phyloP scores from a whole-genome alignment of 2,888 invertebrate genomes.

The Argyra leucocephala region DNA sequence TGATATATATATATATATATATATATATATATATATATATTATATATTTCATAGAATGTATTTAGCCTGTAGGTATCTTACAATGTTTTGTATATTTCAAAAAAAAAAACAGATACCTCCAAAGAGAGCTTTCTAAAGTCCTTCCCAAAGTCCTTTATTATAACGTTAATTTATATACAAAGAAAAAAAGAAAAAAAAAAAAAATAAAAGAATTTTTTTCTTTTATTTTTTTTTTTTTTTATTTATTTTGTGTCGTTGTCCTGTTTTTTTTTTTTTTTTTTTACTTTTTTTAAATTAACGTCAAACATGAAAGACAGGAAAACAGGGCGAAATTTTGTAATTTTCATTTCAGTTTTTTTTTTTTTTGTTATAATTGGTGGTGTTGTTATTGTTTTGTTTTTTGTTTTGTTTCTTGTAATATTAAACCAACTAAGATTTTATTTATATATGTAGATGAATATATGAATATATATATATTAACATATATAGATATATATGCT shows the following conservation, averaged over 20 bases:
- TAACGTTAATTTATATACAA: conserved; percentile 1
- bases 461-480: background rate
- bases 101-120: background rate
- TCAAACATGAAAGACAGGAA: conserved; percentile 1
- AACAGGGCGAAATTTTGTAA: background rate
- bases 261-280: background rate
- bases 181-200: background rate
- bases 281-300: conserved; percentile 1
- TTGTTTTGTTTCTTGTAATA: background rate
- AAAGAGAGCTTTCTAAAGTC: conserved; percentile 2
- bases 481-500: background rate
- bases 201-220: background rate
- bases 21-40: too few species aligned
- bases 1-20: too few species aligned
- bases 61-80: background rate
- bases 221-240: background rate
- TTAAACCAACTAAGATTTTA: background rate
- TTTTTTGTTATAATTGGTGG: background rate
- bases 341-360: background rate
- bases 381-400: background rate
- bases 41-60: too few species aligned
- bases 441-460: too few species aligned
- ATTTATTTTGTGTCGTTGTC: conserved; percentile 3
- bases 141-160: conserved; percentile 1
- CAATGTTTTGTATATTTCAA: background rate